phyloP scores from a whole-genome alignment of 2,888 invertebrate species.

The Synanthedon vespiformis region DNA sequence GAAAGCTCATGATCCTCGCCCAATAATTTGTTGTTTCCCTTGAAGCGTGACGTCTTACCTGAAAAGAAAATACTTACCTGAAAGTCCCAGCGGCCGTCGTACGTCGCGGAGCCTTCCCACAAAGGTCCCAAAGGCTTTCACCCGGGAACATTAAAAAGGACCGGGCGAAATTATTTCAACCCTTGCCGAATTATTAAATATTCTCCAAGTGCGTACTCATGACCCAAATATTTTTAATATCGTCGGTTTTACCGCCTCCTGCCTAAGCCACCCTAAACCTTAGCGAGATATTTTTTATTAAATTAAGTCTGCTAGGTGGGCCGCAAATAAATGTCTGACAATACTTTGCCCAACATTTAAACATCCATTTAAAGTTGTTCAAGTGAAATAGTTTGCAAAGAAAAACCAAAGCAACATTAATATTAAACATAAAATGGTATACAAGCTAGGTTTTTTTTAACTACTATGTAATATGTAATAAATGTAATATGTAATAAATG shows the following conservation, averaged over 20 bases:
- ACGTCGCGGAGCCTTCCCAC: constrained; percentile 8
- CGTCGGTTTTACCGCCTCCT: constrained; percentile 4
- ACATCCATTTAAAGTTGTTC: too few species aligned
- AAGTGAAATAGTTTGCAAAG: too few species aligned
- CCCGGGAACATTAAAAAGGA: constrained; percentile 17
- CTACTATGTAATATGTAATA: too few species aligned
- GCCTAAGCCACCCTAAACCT: neutral
- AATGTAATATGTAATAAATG: too few species aligned
- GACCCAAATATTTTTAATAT: constrained; percentile 28
- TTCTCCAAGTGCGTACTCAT: constrained; percentile 14
- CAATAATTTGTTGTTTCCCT: constrained; percentile 16
- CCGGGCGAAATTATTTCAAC: constrained; percentile 34
- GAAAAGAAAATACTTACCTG: neutral
- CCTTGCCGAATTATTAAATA: constrained; percentile 43
- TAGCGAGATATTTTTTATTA: neutral
- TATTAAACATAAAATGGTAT: too few species aligned
- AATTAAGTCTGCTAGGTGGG: neutral
- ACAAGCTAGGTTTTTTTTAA: too few species aligned
- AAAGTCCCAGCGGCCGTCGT: constrained; percentile 7
- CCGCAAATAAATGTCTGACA: too few species aligned
- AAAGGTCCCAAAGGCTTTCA: constrained; percentile 6
- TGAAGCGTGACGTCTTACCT: constrained; percentile 16
- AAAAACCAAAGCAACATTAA: too few species aligned
- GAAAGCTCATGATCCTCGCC: too few species aligned
- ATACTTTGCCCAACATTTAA: too few species aligned